Percentiles rank a stretch among this genome's conserved stretches.
Evolutionary conservation across 2,113 vertebrate genomes (phyloP).

Genomic region (Paramisgurnus dabryanus): DNA sequence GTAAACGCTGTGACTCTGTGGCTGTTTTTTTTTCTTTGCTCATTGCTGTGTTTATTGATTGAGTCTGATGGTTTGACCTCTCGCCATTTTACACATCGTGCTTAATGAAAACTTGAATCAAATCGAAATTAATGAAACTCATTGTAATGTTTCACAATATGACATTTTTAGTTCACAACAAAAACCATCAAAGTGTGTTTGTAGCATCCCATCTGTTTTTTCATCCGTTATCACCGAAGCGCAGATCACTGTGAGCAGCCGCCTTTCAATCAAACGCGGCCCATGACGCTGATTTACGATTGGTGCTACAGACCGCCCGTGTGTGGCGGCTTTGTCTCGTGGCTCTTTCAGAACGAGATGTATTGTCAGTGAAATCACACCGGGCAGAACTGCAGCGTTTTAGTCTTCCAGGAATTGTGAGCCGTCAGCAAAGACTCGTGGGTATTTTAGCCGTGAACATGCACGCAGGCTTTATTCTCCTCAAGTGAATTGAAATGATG

Average conservation of each 20-base stretch:
- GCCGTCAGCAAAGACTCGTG: constrained; percentile 19
- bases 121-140: neutral
- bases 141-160: neutral
- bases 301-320: constrained; percentile 38
- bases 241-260: constrained; percentile 16
- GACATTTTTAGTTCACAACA: neutral
- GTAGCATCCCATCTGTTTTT: neutral
- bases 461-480: constrained; percentile 10
- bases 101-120: neutral
- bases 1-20: neutral
- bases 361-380: constrained; percentile 28
- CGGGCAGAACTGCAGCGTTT: constrained; percentile 23
- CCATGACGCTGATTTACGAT: constrained; percentile 38
- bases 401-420: constrained; percentile 8
- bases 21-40: too few species aligned
- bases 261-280: constrained; percentile 28
- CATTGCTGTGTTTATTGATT: too few species aligned
- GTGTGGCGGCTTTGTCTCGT: constrained; percentile 34
- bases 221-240: constrained; percentile 22
- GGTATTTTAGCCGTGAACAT: neutral
- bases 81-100: too few species aligned
- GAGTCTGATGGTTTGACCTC: too few species aligned
- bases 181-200: neutral
- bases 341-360: constrained; percentile 14
- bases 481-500: neutral